Conservation (phyloP, 2,113 vertebrate species). For the Mola mola region DNA sequence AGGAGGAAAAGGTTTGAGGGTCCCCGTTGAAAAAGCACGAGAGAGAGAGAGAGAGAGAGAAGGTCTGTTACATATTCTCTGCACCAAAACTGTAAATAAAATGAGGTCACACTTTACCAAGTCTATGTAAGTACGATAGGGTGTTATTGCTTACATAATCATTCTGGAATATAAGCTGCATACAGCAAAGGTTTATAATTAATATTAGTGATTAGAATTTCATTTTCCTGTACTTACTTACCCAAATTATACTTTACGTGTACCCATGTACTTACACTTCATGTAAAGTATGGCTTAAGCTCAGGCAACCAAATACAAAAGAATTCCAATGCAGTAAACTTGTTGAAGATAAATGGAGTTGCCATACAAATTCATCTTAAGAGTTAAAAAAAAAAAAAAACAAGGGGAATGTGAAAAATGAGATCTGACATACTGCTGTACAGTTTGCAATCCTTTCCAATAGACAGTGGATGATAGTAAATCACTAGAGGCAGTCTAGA, state of each 20-base stretch:
- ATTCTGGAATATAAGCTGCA: constrained; percentile 15
- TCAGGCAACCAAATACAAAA: constrained; percentile 13
- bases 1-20: constrained; percentile 62
- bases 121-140: constrained; percentile 14
- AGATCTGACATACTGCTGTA: too few relatives aligned
- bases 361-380: too few relatives aligned
- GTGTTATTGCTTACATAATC: neutral
- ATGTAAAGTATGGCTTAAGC: constrained; percentile 54
- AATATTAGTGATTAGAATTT: neutral
- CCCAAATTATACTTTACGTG: constrained; percentile 2
- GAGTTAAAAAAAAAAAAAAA: too few relatives aligned
- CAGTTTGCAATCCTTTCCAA: too few relatives aligned
- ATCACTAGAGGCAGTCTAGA: too few relatives aligned
- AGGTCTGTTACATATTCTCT: constrained; percentile 55
- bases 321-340: constrained; percentile 10
- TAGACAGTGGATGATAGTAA: too few relatives aligned
- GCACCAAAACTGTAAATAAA: constrained; percentile 23
- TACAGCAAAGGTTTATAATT: neutral
- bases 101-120: constrained; percentile 57
- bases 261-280: constrained; percentile 15
- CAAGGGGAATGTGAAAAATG: too few relatives aligned
- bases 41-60: constrained; percentile 44
- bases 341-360: neutral
- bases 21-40: constrained; percentile 45
- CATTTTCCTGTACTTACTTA: neutral